Conservation (phyloP, 2,797 vertebrate genomes). For the Galago senegalensis region DNA sequence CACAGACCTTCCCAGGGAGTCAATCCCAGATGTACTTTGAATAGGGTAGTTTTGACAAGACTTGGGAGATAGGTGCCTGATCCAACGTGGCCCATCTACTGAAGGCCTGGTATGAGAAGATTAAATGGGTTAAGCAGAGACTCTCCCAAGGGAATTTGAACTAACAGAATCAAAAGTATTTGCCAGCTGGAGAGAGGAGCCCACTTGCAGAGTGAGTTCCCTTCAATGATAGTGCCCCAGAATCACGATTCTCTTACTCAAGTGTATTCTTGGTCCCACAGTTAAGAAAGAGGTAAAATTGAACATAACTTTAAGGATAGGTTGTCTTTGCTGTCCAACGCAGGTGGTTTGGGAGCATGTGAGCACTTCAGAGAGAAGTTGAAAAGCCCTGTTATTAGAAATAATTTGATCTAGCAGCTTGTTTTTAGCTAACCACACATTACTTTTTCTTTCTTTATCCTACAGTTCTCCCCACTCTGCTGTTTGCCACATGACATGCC, state of each 20-base stretch:
- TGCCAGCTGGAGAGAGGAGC: background rate
- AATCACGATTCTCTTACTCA: background rate
- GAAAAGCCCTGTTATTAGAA: background rate
- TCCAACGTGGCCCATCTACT: background rate
- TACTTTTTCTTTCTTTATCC: background rate
- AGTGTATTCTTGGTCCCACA: background rate
- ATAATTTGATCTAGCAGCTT: background rate
- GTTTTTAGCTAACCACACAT: background rate
- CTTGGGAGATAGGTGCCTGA: background rate
- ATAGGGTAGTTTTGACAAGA: background rate
- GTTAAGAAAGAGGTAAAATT: background rate
- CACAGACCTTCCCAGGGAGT: background rate
- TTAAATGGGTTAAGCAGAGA: background rate
- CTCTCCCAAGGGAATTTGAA: conserved; percentile 44
- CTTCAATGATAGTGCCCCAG: background rate
- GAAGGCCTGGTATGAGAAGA: background rate
- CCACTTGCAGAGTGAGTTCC: background rate
- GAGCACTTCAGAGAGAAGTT: background rate
- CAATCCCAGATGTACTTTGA: background rate
- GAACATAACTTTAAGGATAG: background rate
- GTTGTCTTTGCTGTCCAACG: background rate
- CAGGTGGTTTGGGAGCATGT: background rate
- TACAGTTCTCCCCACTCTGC: background rate
- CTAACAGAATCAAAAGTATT: conserved; percentile 23
- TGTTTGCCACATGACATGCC: background rate